These are phyloP conservation scores for Epizoanthus stellaris DNA, from an alignment of 92 coral and sea anemone species.

Conservation along the genomic window DNA sequence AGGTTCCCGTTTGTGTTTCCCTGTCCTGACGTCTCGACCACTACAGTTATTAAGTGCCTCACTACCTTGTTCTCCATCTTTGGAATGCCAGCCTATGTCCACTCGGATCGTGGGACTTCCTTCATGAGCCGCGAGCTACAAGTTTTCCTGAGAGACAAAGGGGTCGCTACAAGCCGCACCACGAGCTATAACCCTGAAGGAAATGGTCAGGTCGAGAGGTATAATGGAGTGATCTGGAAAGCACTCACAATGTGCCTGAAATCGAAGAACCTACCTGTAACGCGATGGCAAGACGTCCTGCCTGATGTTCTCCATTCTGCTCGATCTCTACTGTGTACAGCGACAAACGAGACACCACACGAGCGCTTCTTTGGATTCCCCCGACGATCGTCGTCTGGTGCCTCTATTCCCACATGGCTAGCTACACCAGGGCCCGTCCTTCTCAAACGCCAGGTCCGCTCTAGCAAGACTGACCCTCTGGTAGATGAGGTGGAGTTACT, in stretches of 20 bases:
- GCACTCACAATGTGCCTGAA: constrained; percentile 56
- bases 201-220: constrained; percentile 70
- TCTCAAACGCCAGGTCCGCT: constrained; percentile 59
- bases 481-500: constrained; percentile 66
- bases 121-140: constrained; percentile 61
- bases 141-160: constrained; percentile 51
- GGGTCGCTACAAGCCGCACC: constrained; percentile 54
- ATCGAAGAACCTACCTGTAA: constrained; percentile 62
- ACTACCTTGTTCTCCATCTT: constrained; percentile 52
- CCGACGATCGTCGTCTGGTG: constrained; percentile 56
- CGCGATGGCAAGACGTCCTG: constrained; percentile 70
- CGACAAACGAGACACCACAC: constrained; percentile 73
- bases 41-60: constrained; percentile 62
- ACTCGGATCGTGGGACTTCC: constrained; percentile 55
- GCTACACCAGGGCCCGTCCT: constrained; percentile 56
- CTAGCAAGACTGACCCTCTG: constrained; percentile 61
- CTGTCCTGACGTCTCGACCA: constrained; percentile 53
- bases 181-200: constrained; percentile 69
- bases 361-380: constrained; percentile 65
- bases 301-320: constrained; percentile 64
- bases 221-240: constrained; percentile 62
- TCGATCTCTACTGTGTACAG: constrained; percentile 68
- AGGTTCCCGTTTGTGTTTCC: constrained; percentile 58
- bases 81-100: constrained; percentile 70
- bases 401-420: constrained; percentile 66